Evolutionary conservation across 2,888 invertebrate genomes (phyloP).

Genomic region (Andrena hattorfiana): DNA sequence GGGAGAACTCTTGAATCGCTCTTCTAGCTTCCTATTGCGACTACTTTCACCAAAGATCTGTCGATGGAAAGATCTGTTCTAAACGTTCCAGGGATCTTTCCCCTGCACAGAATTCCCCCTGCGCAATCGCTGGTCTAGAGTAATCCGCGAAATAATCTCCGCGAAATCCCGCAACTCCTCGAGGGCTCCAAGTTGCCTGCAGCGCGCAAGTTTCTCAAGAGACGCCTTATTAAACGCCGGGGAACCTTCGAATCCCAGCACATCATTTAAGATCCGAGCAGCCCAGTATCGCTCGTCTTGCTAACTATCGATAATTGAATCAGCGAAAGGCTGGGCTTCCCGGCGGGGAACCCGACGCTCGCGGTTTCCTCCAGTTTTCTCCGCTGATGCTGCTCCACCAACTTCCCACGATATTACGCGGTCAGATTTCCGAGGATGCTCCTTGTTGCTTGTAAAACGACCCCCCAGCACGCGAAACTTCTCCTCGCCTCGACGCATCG

Average conservation of each 20-base stretch:
- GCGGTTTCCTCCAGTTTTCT: constrained; percentile 3
- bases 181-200: constrained; percentile 6
- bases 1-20: background rate
- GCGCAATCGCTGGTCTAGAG: constrained; percentile 9
- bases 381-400: background rate
- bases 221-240: constrained; percentile 36
- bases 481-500: too few species aligned
- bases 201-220: constrained; percentile 14
- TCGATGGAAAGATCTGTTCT: background rate
- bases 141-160: constrained; percentile 40
- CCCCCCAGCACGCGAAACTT: too few species aligned
- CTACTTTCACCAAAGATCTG: background rate
- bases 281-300: background rate
- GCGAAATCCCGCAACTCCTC: constrained; percentile 9
- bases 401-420: too few species aligned
- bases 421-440: too few species aligned
- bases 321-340: constrained; percentile 3
- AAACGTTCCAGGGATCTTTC: background rate
- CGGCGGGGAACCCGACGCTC: constrained; percentile 14
- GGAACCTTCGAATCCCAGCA: constrained; percentile 22
- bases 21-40: background rate
- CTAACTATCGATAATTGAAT: constrained; percentile 45
- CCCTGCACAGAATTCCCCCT: too few species aligned
- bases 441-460: too few species aligned
- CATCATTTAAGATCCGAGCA: constrained; percentile 11